Conservation (phyloP, 2,113 vertebrate species). For the Verasper variegatus region DNA sequence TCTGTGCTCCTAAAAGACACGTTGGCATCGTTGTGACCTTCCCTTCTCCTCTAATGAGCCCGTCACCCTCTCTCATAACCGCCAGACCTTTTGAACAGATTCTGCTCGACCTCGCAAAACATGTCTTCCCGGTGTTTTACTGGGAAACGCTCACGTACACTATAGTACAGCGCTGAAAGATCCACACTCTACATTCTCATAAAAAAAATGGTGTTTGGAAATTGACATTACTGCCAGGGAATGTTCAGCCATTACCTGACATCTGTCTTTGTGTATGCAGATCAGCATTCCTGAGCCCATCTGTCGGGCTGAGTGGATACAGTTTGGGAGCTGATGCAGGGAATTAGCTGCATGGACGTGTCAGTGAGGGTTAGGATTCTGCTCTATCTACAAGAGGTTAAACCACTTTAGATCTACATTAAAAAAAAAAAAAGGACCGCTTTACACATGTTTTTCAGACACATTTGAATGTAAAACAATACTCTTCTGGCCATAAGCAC, state of each 20-base stretch:
- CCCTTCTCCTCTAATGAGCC: constrained; percentile 16
- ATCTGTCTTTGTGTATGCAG: constrained; percentile 45
- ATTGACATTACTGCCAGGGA: constrained; percentile 39
- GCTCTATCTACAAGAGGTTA: not conserved
- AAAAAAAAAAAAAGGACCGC: not conserved
- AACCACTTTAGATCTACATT: not conserved
- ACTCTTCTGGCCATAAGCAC: not conserved
- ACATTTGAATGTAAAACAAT: not conserved
- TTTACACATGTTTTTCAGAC: not conserved
- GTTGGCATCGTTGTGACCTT: constrained; percentile 28
- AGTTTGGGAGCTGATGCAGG: constrained; percentile 22
- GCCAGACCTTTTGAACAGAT: constrained; percentile 17
- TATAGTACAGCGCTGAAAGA: constrained; percentile 1
- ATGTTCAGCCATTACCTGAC: constrained; percentile 49
- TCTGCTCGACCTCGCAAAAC: constrained; percentile 13
- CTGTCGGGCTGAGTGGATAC: not conserved
- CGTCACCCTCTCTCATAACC: not conserved
- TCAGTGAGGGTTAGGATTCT: constrained; percentile 1
- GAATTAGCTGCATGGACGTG: constrained; percentile 45
- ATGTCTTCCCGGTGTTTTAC: not conserved
- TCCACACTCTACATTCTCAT: constrained; percentile 16
- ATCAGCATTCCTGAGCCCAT: constrained; percentile 47
- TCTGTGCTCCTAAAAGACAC: constrained; percentile 11
- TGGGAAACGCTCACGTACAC: not conserved
- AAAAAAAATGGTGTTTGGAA: constrained; percentile 39